phyloP scores from a whole-genome alignment of 2,888 invertebrate species.

The Sisyra nigra region DNA sequence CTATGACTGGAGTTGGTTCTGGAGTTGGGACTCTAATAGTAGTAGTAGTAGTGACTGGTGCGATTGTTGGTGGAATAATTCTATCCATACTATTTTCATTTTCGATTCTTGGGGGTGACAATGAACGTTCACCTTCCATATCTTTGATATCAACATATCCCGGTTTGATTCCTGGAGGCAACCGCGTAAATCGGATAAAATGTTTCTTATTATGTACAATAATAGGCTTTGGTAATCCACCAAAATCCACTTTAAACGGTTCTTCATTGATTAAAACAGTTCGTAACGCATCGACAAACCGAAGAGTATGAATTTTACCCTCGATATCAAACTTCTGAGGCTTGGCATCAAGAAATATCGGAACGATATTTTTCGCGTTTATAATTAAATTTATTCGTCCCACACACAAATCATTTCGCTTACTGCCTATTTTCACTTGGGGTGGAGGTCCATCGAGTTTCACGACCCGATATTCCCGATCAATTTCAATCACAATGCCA shows the following conservation, averaged over 20 bases:
- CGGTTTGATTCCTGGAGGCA: slow-evolving; percentile 56
- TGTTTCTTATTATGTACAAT: slow-evolving; percentile 57
- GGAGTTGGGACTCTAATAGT: not conserved
- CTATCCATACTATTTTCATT: slow-evolving; percentile 17
- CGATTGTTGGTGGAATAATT: slow-evolving; percentile 22
- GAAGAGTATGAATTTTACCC: slow-evolving; percentile 53
- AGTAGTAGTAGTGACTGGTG: slow-evolving; percentile 5
- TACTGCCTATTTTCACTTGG: slow-evolving; percentile 75
- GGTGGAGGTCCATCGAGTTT: slow-evolving; percentile 85
- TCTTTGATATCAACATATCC: slow-evolving; percentile 52
- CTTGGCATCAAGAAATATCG: slow-evolving; percentile 70
- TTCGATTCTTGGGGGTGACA: slow-evolving; percentile 16
- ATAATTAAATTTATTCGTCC: slow-evolving; percentile 74
- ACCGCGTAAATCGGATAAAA: slow-evolving; percentile 63
- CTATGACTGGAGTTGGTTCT: slow-evolving; percentile 4
- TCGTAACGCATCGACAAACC: slow-evolving; percentile 62
- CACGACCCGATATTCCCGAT: slow-evolving; percentile 58
- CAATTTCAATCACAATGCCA: slow-evolving; percentile 63
- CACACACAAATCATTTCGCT: slow-evolving; percentile 65
- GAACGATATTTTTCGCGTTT: slow-evolving; percentile 61
- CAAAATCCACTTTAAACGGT: slow-evolving; percentile 65
- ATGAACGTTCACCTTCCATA: slow-evolving; percentile 46
- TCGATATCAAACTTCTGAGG: slow-evolving; percentile 63
- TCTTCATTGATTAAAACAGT: slow-evolving; percentile 66
- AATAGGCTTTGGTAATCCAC: slow-evolving; percentile 67